Base-by-base conservation (phyloP, 2,113 vertebrate genomes). In the Pampusana beccarii region DNA sequence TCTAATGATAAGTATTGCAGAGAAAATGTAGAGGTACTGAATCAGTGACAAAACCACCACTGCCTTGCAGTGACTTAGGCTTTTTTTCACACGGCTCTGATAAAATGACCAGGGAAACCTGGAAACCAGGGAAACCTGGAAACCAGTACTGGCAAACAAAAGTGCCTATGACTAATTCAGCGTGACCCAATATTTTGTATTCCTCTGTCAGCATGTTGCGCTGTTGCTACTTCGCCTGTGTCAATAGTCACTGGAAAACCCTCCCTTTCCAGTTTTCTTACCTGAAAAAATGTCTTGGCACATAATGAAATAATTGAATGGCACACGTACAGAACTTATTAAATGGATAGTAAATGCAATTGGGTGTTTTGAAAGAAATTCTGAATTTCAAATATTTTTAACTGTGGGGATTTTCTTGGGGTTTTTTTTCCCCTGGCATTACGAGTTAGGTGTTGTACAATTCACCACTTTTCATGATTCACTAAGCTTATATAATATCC, bases 31-130 rank as follows among this genome's bases (percentile, higher is more conserved):
- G 88, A 20, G 44, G 79, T 57, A 84, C 25, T 80, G 90, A 88
- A 74, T 78, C 87, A 85, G 79, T 86, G 75, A 95, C 34, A 96
- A 80, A 96, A 90, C 71, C 60, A 88, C 88, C 29, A 44, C 19
- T 53, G 38, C n/a, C 82, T 88, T 71, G 11, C 64, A 78, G 38
- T 46, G 48, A n/a, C 56, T 72, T 90, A 3, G 38, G 24, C 78
- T 95, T 83, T 86, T 44, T 91, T 93, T 77, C 48, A 72, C 26
- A 36, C 0, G 2, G 26, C n/a, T 70, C 38, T 71, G 16, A 33
- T 80, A 74, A 92, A 86, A 57, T 66, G 56, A 53, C 18, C 40
- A 70, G 25, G 40, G 26, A 86, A 93, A 82, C 10, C 7, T n/a
- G n/a, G n/a, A n/a, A n/a, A n/a, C n/a, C n/a, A n/a, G n/a, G n/a